phyloP scores from a whole-genome alignment of 2,113 vertebrate species.

The Nothocercus julius region DNA sequence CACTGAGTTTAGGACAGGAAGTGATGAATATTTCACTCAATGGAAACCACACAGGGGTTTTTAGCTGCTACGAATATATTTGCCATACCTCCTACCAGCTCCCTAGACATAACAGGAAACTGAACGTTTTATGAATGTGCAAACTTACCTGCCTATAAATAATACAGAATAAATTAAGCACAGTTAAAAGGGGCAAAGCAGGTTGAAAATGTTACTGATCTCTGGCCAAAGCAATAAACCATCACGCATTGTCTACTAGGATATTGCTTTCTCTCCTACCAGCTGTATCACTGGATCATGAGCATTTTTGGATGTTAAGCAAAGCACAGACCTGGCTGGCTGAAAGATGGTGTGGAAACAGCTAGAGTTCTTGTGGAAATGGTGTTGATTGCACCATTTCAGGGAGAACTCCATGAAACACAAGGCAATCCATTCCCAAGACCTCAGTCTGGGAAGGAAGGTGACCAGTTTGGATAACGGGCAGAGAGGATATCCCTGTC shows the following conservation, averaged over 20 bases:
- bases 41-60: slow-evolving; percentile 37
- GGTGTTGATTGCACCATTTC: background rate
- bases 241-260: background rate
- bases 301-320: background rate
- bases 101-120: slow-evolving; percentile 54
- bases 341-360: background rate
- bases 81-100: slow-evolving; percentile 51
- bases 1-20: slow-evolving; percentile 16
- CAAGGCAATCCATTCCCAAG: background rate
- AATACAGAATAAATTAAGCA: slow-evolving; percentile 23
- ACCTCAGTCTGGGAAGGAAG: background rate
- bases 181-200: background rate
- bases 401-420: background rate
- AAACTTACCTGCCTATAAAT: slow-evolving; percentile 51
- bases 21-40: slow-evolving; percentile 51
- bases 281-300: background rate
- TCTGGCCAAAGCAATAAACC: slow-evolving; percentile 1
- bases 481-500: background rate
- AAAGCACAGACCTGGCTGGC: background rate
- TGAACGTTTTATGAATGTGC: slow-evolving; percentile 44
- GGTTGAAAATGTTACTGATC: slow-evolving; percentile 23
- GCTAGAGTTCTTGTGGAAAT: background rate
- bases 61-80: slow-evolving; percentile 26
- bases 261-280: background rate
- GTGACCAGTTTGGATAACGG: background rate